Evolutionary conservation across 2,888 invertebrate species (phyloP).

Genomic region (Gortyna flavago): DNA sequence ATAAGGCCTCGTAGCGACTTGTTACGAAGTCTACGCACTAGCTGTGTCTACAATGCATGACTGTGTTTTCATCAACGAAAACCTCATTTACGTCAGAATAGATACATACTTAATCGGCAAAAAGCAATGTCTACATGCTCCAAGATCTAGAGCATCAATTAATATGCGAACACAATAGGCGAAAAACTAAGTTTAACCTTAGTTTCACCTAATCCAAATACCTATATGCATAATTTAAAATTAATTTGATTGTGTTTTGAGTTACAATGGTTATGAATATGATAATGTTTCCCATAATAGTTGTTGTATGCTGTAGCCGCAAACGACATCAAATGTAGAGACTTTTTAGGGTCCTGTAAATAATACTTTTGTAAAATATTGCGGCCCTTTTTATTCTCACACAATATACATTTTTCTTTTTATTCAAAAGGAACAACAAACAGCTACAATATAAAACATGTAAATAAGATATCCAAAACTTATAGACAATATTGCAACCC

Average conservation of each 20-base stretch:
- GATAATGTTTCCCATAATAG: conserved; percentile 40
- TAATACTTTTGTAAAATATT: neutral
- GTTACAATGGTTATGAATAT: conserved; percentile 29
- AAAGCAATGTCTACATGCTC: neutral
- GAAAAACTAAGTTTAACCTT: neutral
- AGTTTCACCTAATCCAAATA: conserved; percentile 23
- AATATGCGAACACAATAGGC: neutral
- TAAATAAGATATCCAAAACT: neutral
- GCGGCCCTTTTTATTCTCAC: neutral
- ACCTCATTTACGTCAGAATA: neutral
- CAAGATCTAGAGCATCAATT: conserved; percentile 2
- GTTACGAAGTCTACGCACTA: neutral
- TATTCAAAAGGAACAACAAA: neutral
- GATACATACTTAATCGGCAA: neutral
- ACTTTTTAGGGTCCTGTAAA: conserved; percentile 1
- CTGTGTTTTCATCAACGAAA: conserved; percentile 9
- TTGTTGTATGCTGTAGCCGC: conserved; percentile 24
- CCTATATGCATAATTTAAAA: conserved; percentile 40
- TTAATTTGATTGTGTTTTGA: conserved; percentile 38
- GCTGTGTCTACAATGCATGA: neutral
- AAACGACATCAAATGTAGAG: conserved; percentile 37
- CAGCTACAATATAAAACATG: neutral
- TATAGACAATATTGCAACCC: neutral
- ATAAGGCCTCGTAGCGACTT: neutral
- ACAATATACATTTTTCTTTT: neutral